phyloP scores from a whole-genome alignment of 2,797 vertebrate genomes.

The Sardinella longiceps region DNA sequence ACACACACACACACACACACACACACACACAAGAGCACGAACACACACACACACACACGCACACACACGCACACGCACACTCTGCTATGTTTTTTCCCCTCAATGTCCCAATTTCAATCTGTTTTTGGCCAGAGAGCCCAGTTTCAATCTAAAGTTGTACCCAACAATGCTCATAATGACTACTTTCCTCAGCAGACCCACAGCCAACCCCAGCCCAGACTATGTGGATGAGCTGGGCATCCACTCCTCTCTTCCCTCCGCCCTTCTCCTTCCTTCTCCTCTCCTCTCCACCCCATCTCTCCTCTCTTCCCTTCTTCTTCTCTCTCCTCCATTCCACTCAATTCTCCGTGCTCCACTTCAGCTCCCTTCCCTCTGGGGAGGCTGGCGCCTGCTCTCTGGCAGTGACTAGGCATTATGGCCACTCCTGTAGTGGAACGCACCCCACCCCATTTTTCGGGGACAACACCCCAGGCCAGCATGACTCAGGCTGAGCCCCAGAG shows the following conservation, averaged over 20 bases:
- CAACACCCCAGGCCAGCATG: neutral
- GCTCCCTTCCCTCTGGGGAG: neutral
- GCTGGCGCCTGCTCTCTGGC: neutral
- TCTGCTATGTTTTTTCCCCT: neutral
- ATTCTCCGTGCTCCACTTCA: neutral
- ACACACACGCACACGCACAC: no score
- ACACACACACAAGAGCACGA: no score
- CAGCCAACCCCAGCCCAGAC: neutral
- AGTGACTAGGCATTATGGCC: neutral
- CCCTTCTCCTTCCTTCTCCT: no score
- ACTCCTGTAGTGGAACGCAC: neutral
- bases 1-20: no score
- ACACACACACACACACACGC: no score
- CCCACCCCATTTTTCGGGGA: neutral
- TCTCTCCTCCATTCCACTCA: no score
- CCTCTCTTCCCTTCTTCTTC: neutral
- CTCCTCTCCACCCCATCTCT: neutral
- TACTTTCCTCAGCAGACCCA: neutral
- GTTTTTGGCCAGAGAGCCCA: neutral
- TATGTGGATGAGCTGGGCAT: neutral
- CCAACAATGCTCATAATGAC: neutral
- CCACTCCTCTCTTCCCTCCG: no score
- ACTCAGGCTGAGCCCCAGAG: neutral
- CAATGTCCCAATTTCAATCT: neutral
- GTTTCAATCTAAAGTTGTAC: neutral